These are phyloP conservation scores for Toxotes jaculatrix DNA, from an alignment of 2,113 vertebrate genomes.

Conservation along the genomic window DNA sequence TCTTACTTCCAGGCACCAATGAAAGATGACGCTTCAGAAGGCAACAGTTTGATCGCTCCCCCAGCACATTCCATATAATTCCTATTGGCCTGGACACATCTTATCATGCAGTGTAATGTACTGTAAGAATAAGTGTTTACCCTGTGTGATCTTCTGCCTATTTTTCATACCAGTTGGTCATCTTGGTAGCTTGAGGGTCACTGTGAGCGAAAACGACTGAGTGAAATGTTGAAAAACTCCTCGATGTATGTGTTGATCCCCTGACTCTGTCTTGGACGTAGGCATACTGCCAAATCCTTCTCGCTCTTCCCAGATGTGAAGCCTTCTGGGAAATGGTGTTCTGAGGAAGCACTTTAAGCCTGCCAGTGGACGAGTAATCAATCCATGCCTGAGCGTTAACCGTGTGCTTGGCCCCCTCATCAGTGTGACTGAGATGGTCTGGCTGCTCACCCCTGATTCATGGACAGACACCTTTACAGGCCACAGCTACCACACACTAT, in stretches of 20 bases:
- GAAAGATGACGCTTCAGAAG: too few species aligned
- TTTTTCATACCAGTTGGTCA: background rate
- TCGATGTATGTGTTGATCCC: background rate
- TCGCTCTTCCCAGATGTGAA: conserved; percentile 26
- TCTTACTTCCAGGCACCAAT: too few species aligned
- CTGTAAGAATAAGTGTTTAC: background rate
- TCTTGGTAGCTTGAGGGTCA: background rate
- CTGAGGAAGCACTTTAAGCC: conserved; percentile 56
- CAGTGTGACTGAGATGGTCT: conserved; percentile 62
- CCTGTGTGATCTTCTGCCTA: background rate
- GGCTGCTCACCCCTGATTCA: conserved; percentile 74
- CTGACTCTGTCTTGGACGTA: conserved; percentile 13
- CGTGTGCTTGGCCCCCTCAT: conserved; percentile 77
- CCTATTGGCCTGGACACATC: background rate
- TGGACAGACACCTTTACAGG: conserved; percentile 60
- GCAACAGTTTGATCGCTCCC: too few species aligned
- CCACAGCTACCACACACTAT: conserved; percentile 14
- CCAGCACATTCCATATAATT: background rate
- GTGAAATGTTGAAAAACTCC: conserved; percentile 20
- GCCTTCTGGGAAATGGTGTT: conserved; percentile 36
- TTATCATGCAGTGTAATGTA: background rate
- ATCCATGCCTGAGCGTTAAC: conserved; percentile 70
- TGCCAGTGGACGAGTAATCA: conserved; percentile 67
- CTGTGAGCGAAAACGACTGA: conserved; percentile 5
- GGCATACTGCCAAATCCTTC: conserved; percentile 35